A percentile compares a stretch with the other conserved stretches of the same genome.
Conservation (phyloP, 2,797 vertebrate species). For the Mergus octosetaceus region DNA sequence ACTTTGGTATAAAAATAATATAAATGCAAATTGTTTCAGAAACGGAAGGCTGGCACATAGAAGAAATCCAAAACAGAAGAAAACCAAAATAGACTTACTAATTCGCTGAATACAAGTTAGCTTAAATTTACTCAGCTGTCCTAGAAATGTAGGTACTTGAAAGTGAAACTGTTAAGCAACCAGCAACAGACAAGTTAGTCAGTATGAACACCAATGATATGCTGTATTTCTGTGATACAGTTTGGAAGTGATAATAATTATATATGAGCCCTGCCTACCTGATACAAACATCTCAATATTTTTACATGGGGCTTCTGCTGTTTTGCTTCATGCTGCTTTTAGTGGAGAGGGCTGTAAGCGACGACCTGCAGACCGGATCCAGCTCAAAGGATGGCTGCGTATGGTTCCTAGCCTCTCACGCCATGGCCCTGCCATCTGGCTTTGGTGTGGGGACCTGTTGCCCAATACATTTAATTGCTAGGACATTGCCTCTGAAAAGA, state of each 20-base stretch:
- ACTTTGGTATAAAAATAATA: background rate
- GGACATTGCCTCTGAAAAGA: background rate
- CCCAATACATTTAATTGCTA: background rate
- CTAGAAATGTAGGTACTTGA: background rate
- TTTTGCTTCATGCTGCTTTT: background rate
- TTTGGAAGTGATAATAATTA: background rate
- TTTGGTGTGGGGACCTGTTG: background rate
- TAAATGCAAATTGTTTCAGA: background rate
- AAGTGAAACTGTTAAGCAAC: background rate
- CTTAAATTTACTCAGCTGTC: background rate
- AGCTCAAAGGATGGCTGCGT: background rate
- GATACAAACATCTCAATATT: background rate
- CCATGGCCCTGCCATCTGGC: rapidly evolving
- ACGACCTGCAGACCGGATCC: background rate
- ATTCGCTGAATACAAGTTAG: background rate
- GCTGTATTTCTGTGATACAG: background rate
- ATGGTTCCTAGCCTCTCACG: background rate
- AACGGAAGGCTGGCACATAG: background rate
- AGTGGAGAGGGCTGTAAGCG: rapidly evolving
- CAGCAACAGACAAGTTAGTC: background rate
- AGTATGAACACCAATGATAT: background rate
- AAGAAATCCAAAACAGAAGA: background rate
- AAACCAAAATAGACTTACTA: background rate
- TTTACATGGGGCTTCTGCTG: background rate
- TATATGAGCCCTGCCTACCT: background rate